Conservation (phyloP, 2,797 vertebrate genomes). For the Melanotaenia trifasciata region DNA sequence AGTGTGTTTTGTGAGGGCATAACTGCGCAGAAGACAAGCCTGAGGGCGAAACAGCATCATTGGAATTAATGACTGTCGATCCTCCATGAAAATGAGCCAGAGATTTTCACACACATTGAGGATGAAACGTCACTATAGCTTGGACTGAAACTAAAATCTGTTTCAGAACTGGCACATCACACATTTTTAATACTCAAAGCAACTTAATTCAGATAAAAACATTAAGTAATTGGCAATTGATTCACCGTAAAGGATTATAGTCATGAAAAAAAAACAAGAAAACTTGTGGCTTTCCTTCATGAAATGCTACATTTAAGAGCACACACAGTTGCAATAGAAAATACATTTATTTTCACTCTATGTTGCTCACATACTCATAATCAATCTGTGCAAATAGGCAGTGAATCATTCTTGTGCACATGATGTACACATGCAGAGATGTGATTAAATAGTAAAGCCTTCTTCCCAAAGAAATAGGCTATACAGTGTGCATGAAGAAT, state of each 20-base stretch:
- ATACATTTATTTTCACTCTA: slow-evolving; percentile 26
- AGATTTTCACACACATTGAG: neutral
- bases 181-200: slow-evolving; percentile 32
- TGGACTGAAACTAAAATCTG: slow-evolving; percentile 5
- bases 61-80: slow-evolving; percentile 32
- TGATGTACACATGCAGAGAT: slow-evolving; percentile 23
- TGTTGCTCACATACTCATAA: slow-evolving; percentile 19
- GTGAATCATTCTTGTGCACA: slow-evolving; percentile 33
- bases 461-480: neutral
- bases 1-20: slow-evolving; percentile 20
- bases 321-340: slow-evolving; percentile 24
- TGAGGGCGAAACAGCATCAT: slow-evolving; percentile 31
- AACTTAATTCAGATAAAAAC: slow-evolving; percentile 18
- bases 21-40: slow-evolving; percentile 35
- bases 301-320: slow-evolving; percentile 24
- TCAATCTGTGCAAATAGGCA: slow-evolving; percentile 39
- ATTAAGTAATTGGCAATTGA: slow-evolving; percentile 14
- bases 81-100: slow-evolving; percentile 20
- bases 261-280: slow-evolving; percentile 14
- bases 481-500: neutral
- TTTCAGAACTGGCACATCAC: slow-evolving; percentile 11
- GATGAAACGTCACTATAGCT: slow-evolving; percentile 8
- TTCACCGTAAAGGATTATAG: slow-evolving; percentile 1
- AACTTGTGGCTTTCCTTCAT: slow-evolving; percentile 5
- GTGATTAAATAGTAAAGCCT: slow-evolving; percentile 22